Evolutionary conservation across 30 jellyfish, hydroid and myxozoan genomes (phyloP), one percentile per base, ranked within the genome.

Genomic region (Aurelia sp.): DNA sequence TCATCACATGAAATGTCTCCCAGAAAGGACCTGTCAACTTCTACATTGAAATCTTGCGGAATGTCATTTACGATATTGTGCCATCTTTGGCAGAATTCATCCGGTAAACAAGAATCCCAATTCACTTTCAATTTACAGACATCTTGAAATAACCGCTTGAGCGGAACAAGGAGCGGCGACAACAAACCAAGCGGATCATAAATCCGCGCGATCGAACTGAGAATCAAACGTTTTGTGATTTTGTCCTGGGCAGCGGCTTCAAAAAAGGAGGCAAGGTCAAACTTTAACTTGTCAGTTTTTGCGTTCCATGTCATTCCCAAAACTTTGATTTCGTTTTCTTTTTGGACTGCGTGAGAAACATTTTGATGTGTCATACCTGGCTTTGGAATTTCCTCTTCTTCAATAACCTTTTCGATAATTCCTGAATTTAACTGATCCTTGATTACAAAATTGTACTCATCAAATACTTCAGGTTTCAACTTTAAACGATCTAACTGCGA

Each of bases 121-220:
- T 74, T 35, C 30, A 58, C 30, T 58, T 58, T 58, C 67, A 38
- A 17, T 74, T 74, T 74, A 38, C 76, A 74, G 17, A 79, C 64
- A 2, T 79, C 71, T 41, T 79, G 90, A 79, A 61, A 79, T 6
- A 79, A 19, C 40, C 20, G 71, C 53, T 79, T 79, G 31, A 79
- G 68, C 33, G 68, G 69, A 16, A 79, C n/a, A 15, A 79, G 44
- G 8, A 64, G 41, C 12, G 90, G 90, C 20, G 53, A 63, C 3
- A 79, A 16, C n/a, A 27, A 3, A 13, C 90, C 90, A 11, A 79
- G 81, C 72, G 68, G 90, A 21, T 79, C 69, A 67, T 60, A 79
- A 48, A 76, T 19, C 63, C 76, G 75, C 59, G 76, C 60, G 76
- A 27, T 27, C 33, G 33, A 27, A 27, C 33, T 27, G 33, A 27